Evolutionary conservation across 2,113 vertebrate species (phyloP).

Genomic region (Sturnus vulgaris): DNA sequence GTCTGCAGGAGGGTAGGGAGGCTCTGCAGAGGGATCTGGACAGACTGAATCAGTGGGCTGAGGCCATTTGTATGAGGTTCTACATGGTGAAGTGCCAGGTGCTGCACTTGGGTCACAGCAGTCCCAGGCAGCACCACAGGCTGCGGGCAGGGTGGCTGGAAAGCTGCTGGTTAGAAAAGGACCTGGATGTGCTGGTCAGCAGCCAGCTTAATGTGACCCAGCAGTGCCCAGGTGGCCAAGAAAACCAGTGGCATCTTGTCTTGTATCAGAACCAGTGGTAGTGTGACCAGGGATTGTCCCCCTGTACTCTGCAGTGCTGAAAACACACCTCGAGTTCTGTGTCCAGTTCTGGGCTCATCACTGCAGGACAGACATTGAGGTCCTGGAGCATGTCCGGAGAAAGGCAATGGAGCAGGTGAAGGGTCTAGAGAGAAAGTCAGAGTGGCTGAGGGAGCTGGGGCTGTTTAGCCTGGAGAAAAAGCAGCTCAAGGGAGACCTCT

Average conservation of each 20-base stretch:
- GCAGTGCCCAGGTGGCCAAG: background rate
- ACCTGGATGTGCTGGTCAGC: background rate
- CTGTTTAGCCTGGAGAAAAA: background rate
- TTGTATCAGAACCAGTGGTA: background rate
- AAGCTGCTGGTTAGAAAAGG: background rate
- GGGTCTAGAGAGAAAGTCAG: background rate
- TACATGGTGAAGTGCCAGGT: rapidly evolving
- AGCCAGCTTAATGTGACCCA: rapidly evolving
- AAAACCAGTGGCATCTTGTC: background rate
- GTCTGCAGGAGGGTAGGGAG: background rate
- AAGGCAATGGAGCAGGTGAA: background rate
- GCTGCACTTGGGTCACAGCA: background rate
- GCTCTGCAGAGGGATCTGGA: background rate
- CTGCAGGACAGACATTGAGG: background rate
- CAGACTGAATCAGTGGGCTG: background rate
- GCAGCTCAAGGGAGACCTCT: background rate
- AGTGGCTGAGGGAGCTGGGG: background rate
- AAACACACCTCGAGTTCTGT: rapidly evolving
- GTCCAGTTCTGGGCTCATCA: background rate
- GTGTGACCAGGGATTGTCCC: background rate
- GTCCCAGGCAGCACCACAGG: rapidly evolving
- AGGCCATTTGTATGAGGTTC: background rate
- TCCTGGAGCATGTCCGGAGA: background rate
- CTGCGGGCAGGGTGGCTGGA: background rate
- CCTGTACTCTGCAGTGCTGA: rapidly evolving